Evolutionary conservation across 1,140 invertebrate species (phyloP), one percentile per base, ranked within the genome.

Genomic region (Mamestra configurata): DNA sequence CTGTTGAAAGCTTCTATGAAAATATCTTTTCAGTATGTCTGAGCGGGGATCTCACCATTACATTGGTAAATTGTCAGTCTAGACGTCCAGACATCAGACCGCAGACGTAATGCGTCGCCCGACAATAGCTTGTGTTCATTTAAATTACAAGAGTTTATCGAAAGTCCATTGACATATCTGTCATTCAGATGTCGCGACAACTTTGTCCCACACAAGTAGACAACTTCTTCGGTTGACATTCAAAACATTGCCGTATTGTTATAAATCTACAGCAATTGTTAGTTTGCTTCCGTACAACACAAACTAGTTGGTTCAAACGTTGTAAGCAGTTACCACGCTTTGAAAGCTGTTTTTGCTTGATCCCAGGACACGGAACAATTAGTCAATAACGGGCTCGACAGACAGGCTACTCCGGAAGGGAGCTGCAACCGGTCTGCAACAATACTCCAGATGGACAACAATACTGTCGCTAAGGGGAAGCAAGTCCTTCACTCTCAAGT

Each of bases 401-500:
- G 51, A 87, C 84, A 82, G 81, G 83, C 61, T 75, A 77, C 43
- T 82, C 82, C 83, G 83, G 84, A 88, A 89, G 82, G 84, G 84
- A 81, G 83, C 59, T 73, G 31, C 20, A 82, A 91, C 90, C 88
- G 90, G 92, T 91, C 86, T 61, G 31, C 57, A 75, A 91, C 88
- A 92, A 92, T 88, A 64, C 31, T 61, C 40, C 70, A 81, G 79
- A 86, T 81, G 86, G 83, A 89, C 88, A 91, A 89, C 84, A 76
- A 77, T 27, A 53, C 72, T 79, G 89, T 90, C 82, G 84, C 86
- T 79, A 90, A 89, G 89, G 91, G 91, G 91, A 92, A 93, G 85
- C 81, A 31, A 70, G 83, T 66, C 73, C 80, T 81, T 80, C 76
- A 66, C 59, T 82, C 79, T 70, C 40, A 43, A 13, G 40, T 43